These are phyloP conservation scores for Murina feae DNA, from an alignment of 2,113 vertebrate genomes.

Conservation along the genomic window DNA sequence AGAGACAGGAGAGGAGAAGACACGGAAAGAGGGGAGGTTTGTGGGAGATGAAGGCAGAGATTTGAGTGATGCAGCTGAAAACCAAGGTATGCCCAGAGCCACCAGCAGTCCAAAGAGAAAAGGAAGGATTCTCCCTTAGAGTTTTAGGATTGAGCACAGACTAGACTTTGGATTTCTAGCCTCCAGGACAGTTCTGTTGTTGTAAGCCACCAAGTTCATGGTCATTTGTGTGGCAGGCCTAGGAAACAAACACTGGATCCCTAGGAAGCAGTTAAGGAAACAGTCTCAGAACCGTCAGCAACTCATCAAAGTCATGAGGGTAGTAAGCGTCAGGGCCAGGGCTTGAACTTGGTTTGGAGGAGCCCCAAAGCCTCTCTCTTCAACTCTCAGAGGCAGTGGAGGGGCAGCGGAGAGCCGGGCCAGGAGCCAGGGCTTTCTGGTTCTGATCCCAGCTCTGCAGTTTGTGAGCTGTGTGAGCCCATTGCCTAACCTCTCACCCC, in stretches of 20 bases:
- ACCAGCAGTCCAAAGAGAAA: not conserved
- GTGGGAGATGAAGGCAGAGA: not conserved
- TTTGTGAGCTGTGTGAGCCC: not conserved
- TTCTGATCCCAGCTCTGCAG: not conserved
- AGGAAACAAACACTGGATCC: not conserved
- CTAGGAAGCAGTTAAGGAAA: not conserved
- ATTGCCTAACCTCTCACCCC: not conserved
- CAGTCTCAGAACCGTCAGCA: not conserved
- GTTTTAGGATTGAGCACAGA: not conserved
- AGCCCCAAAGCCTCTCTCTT: not conserved
- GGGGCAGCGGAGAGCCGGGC: not conserved
- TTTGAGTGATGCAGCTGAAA: fast-evolving
- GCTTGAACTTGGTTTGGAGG: not conserved
- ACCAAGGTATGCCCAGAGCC: not conserved
- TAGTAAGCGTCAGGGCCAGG: not conserved
- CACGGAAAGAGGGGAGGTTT: not conserved
- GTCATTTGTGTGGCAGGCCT: not conserved
- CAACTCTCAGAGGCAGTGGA: not conserved
- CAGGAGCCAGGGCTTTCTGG: fast-evolving
- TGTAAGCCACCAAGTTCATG: not conserved
- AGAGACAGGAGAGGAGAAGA: not conserved
- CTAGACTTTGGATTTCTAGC: not conserved
- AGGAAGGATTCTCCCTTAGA: not conserved
- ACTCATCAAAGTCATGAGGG: not conserved
- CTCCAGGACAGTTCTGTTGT: not conserved